phyloP scores from a whole-genome alignment of 2,113 vertebrate genomes.

The Pardalotus punctatus region DNA sequence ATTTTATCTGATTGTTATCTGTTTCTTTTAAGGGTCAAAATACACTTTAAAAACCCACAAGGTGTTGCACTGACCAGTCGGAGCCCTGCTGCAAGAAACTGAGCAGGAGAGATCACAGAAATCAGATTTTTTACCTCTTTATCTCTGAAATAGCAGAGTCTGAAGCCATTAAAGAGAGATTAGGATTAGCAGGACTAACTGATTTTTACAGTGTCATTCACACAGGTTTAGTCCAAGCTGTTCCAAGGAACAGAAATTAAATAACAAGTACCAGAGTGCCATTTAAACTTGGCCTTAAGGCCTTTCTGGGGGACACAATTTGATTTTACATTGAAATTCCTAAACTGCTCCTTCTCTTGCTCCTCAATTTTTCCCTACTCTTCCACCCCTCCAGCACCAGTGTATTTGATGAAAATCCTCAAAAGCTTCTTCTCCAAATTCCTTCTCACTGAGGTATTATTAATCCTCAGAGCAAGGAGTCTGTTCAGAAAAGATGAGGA shows the following conservation, averaged over 20 bases:
- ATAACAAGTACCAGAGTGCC: accelerated
- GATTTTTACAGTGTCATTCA: neutral
- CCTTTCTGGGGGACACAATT: neutral
- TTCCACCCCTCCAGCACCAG: neutral
- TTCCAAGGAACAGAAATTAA: neutral
- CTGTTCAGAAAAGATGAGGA: neutral
- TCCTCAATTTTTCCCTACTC: neutral
- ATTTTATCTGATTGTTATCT: no score
- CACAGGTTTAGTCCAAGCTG: neutral
- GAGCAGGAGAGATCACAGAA: neutral
- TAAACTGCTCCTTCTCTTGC: neutral
- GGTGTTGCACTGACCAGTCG: accelerated
- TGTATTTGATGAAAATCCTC: neutral
- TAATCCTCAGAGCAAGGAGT: neutral
- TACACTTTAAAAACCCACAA: neutral
- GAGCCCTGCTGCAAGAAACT: neutral
- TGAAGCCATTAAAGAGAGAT: neutral
- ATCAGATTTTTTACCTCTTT: neutral
- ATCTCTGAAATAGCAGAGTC: neutral
- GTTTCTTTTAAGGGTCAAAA: neutral
- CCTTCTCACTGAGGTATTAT: neutral
- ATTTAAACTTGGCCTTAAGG: neutral
- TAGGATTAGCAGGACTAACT: neutral
- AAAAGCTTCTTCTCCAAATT: neutral
- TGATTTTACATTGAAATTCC: neutral